These are phyloP conservation scores for Notothenia coriiceps DNA, from an alignment of 2,113 vertebrate genomes.

Conservation along the genomic window DNA sequence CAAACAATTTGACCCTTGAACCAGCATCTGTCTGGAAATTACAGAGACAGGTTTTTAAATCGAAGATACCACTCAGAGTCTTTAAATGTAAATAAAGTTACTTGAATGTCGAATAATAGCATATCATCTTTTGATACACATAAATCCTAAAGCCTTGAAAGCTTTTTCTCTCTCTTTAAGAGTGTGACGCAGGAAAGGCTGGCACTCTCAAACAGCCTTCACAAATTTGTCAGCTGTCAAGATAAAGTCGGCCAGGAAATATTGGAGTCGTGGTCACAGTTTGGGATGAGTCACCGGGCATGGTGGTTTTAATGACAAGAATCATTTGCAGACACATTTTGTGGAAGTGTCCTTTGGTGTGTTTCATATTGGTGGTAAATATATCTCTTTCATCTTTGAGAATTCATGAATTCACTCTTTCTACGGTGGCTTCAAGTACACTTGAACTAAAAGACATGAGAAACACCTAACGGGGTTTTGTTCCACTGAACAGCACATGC, in stretches of 20 bases:
- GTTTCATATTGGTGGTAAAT: neutral
- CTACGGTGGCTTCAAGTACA: neutral
- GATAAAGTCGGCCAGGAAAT: neutral
- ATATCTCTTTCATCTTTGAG: neutral
- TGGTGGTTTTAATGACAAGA: neutral
- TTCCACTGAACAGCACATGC: neutral
- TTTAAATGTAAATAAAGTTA: conserved; percentile 13
- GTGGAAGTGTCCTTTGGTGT: neutral
- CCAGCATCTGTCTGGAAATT: conserved; percentile 46
- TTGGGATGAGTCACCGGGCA: conserved; percentile 12
- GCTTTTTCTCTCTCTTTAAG: neutral
- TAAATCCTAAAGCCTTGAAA: neutral
- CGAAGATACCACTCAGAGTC: conserved; percentile 24
- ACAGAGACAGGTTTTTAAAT: conserved; percentile 7
- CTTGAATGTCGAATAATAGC: neutral
- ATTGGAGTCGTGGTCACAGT: conserved; percentile 1
- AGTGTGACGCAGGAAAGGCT: conserved; percentile 16
- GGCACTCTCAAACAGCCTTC: conserved; percentile 4
- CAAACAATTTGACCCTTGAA: conserved; percentile 31
- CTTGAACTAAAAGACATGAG: neutral
- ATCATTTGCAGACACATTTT: neutral
- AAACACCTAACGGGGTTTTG: neutral
- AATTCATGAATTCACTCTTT: neutral
- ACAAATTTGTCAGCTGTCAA: conserved; percentile 14
- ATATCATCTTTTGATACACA: conserved; percentile 28